Conservation (phyloP, 2,888 invertebrate species). For the Apamea monoglypha region DNA sequence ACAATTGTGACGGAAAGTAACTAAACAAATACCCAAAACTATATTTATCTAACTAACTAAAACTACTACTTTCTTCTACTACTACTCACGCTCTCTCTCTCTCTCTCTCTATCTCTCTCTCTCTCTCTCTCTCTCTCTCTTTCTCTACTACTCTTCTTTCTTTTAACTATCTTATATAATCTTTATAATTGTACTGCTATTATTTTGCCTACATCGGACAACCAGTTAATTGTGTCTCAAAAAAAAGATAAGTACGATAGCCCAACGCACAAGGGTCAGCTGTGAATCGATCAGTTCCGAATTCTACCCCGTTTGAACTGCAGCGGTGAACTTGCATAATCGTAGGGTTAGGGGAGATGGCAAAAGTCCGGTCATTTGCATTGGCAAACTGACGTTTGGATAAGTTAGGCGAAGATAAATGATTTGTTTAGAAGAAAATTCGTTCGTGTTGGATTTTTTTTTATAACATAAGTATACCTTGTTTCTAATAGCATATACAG, state of each 20-base stretch:
- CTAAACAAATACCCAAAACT: background rate
- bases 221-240: background rate
- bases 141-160: too few species aligned
- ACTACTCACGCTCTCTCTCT: too few species aligned
- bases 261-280: conserved; percentile 38
- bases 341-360: conserved; percentile 30
- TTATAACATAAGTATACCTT: background rate
- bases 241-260: background rate
- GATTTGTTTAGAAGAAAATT: background rate
- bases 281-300: conserved; percentile 46
- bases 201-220: background rate
- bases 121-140: too few species aligned
- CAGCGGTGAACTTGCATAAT: conserved; percentile 35
- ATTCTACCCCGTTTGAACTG: conserved; percentile 44
- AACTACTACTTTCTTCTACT: too few species aligned
- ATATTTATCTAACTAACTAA: too few species aligned
- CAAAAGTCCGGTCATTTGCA: conserved; percentile 32
- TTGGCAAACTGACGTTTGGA: conserved; percentile 9
- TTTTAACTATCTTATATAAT: background rate
- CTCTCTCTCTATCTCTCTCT: too few species aligned
- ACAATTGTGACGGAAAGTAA: background rate
- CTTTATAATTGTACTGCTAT: background rate
- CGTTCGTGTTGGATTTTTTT: background rate
- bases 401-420: background rate
- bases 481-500: background rate